A percentile compares a stretch with the other conserved stretches of the same genome.
phyloP scores from a whole-genome alignment of 2,888 invertebrate genomes.

The Aphrophora alni region DNA sequence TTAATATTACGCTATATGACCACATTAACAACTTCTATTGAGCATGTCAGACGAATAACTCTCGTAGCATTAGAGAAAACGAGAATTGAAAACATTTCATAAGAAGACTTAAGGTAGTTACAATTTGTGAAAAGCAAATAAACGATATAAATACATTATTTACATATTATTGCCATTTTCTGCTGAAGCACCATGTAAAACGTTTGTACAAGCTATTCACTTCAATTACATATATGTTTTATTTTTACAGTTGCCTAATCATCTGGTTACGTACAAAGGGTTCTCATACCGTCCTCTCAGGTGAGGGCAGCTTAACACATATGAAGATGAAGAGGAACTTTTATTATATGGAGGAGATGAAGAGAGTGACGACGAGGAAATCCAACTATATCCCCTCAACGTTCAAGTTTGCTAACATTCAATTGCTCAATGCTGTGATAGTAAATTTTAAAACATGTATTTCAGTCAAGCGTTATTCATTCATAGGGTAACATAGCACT shows the following conservation, averaged over 20 bases:
- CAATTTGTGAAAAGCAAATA: too few species aligned
- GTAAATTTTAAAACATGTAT: background rate
- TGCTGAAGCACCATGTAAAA: too few species aligned
- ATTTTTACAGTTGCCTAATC: slow-evolving; percentile 41
- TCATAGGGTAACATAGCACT: background rate
- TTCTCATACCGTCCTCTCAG: slow-evolving; percentile 27
- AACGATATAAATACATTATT: too few species aligned
- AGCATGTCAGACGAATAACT: too few species aligned
- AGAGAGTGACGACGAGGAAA: slow-evolving; percentile 21
- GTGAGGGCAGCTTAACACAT: slow-evolving; percentile 20
- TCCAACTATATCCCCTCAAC: slow-evolving; percentile 25
- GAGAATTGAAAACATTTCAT: too few species aligned
- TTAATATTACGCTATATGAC: too few species aligned
- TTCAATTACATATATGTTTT: too few species aligned
- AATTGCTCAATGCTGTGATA: slow-evolving; percentile 24
- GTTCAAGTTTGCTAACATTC: background rate
- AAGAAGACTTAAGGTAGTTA: too few species aligned
- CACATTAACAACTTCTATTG: too few species aligned
- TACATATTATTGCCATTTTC: too few species aligned
- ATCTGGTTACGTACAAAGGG: slow-evolving; percentile 29
- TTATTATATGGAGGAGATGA: slow-evolving; percentile 8
- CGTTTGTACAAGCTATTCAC: too few species aligned
- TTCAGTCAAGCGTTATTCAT: background rate
- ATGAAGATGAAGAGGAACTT: slow-evolving; percentile 24
- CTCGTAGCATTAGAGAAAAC: too few species aligned